Evolutionary conservation across 2,888 invertebrate genomes (phyloP).

Genomic region (Clusia tigrina): DNA sequence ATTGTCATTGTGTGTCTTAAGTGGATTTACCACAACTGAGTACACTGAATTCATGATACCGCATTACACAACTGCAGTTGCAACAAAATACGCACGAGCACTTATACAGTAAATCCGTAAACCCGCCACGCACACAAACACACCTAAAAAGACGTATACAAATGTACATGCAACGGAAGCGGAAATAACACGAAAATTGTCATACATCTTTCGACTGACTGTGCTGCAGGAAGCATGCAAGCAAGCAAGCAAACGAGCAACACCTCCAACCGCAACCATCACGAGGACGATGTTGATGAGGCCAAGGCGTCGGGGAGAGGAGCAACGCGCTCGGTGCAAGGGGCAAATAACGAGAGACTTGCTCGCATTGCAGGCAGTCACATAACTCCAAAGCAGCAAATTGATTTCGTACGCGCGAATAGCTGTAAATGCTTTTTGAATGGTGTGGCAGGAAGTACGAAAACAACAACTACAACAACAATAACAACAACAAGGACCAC

Average conservation of each 20-base stretch:
- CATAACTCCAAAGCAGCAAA: conserved; percentile 29
- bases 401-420: conserved; percentile 36
- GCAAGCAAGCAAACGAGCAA: too few relatives aligned
- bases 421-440: conserved; percentile 32
- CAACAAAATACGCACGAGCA: neutral
- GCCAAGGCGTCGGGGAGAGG: too few relatives aligned
- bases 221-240: too few relatives aligned
- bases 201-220: conserved; percentile 1
- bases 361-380: neutral
- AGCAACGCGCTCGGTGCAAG: too few relatives aligned
- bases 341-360: neutral
- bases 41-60: conserved; percentile 7
- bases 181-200: conserved; percentile 6
- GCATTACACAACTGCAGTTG: neutral
- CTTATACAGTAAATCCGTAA: too few relatives aligned
- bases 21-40: conserved; percentile 38
- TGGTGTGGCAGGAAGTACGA: neutral
- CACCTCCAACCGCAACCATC: neutral
- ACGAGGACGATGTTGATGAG: too few relatives aligned
- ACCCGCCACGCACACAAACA: neutral
- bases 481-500: too few relatives aligned
- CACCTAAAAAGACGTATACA: neutral
- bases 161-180: neutral
- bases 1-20: conserved; percentile 41
- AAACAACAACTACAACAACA: too few relatives aligned